phyloP scores from a whole-genome alignment of 2,888 invertebrate species.

The Metalampra italica region DNA sequence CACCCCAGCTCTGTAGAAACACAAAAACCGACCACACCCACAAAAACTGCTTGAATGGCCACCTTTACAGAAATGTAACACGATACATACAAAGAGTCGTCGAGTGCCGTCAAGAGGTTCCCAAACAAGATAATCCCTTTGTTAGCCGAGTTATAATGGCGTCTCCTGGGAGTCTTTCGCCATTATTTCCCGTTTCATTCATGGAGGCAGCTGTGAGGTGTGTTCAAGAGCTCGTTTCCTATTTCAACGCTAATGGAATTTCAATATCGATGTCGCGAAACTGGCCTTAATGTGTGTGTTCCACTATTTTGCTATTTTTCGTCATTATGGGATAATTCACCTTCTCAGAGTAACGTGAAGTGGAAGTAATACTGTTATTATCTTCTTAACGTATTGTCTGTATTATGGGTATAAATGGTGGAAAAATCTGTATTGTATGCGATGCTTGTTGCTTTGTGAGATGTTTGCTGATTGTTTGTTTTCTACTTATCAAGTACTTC shows the following conservation, averaged over 20 bases:
- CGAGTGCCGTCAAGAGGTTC: conserved; percentile 74
- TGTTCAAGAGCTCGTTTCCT: conserved; percentile 61
- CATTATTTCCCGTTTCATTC: conserved; percentile 68
- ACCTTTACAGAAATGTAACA: conserved; percentile 60
- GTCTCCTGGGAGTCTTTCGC: conserved; percentile 53
- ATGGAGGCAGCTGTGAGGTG: conserved; percentile 60
- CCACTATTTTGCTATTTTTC: conserved; percentile 24
- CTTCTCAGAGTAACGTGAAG: background rate
- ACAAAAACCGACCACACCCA: conserved; percentile 58
- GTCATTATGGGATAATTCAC: background rate
- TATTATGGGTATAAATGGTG: no score
- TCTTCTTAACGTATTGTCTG: no score
- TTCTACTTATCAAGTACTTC: no score
- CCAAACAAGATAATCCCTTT: conserved; percentile 76
- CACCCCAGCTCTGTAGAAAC: conserved; percentile 43
- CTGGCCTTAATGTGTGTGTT: conserved; percentile 23
- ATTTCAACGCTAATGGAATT: conserved; percentile 65
- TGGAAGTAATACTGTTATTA: no score
- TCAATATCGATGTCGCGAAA: conserved; percentile 42
- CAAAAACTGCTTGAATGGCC: conserved; percentile 64
- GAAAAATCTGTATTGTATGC: no score
- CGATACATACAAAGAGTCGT: conserved; percentile 61
- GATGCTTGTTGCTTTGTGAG: no score
- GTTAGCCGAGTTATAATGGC: conserved; percentile 68
- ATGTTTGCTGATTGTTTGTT: no score